A percentile compares a stretch with the other conserved stretches of the same genome.
phyloP scores from a whole-genome alignment of 2,888 invertebrate species.

The Pecten maximus region DNA sequence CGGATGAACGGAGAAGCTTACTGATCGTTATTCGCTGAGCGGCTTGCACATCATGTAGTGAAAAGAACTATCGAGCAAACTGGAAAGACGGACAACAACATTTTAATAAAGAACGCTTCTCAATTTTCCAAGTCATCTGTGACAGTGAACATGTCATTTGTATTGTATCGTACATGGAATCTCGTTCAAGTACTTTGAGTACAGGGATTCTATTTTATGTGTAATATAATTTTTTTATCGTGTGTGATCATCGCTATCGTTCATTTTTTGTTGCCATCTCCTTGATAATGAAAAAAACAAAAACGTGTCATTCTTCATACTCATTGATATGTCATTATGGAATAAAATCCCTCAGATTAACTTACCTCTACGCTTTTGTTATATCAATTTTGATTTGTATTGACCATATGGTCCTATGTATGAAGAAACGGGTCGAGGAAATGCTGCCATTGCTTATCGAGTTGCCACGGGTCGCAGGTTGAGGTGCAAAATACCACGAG shows the following conservation, averaged over 20 bases:
- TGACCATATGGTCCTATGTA: neutral
- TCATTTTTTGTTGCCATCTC: neutral
- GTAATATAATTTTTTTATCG: neutral
- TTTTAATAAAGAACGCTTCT: constrained; percentile 21
- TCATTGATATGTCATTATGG: neutral
- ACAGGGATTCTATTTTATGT: neutral
- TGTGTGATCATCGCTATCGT: constrained; percentile 35
- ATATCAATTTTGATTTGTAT: neutral
- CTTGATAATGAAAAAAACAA: neutral
- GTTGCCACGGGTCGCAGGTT: neutral
- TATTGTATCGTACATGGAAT: neutral
- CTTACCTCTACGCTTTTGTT: constrained; percentile 8
- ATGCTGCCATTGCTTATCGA: neutral
- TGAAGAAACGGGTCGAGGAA: neutral
- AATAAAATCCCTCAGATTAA: neutral
- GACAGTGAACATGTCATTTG: neutral
- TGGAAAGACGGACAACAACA: neutral
- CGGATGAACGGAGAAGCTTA: constrained; percentile 27
- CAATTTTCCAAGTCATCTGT: neutral
- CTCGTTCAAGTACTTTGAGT: constrained; percentile 14
- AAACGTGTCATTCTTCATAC: constrained; percentile 20
- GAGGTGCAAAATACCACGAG: constrained; percentile 22
- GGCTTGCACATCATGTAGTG: neutral
- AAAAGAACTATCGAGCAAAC: constrained; percentile 22
- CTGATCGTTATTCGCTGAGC: neutral